phyloP scores from a whole-genome alignment of 2,113 vertebrate species.

The Cinclus mexicanus region DNA sequence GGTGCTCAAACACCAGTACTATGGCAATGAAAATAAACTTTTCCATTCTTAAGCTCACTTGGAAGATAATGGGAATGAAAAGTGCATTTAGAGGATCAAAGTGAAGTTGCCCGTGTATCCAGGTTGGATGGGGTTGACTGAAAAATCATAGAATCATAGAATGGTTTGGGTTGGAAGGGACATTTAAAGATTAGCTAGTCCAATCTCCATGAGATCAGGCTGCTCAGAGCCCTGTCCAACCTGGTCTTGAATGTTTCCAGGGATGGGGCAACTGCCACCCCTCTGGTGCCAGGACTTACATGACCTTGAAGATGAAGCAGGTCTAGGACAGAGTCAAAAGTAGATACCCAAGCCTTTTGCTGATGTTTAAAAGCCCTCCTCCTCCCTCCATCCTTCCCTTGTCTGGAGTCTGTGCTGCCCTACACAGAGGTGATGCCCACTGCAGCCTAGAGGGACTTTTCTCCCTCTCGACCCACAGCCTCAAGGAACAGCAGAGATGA shows the following conservation, averaged over 20 bases:
- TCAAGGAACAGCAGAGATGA: not conserved
- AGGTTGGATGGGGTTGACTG: not conserved
- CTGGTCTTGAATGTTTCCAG: not conserved
- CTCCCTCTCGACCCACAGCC: not conserved
- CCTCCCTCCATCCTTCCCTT: not conserved
- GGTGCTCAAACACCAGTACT: not conserved
- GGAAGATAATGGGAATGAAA: not conserved
- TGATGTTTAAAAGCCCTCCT: not conserved
- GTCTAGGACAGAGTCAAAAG: not conserved
- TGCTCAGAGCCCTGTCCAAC: not conserved
- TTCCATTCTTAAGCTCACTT: not conserved
- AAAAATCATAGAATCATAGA: not conserved
- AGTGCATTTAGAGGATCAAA: not conserved
- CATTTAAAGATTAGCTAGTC: not conserved
- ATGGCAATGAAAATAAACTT: not conserved
- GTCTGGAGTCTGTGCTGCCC: not conserved
- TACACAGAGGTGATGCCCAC: not conserved
- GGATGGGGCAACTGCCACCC: too few relatives aligned
- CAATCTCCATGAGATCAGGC: not conserved
- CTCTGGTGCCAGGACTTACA: not conserved
- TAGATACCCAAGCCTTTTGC: not conserved
- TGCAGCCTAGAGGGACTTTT: not conserved
- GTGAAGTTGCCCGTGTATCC: not conserved
- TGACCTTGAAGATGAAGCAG: not conserved
- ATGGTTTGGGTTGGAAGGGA: not conserved